Conservation (phyloP, 2,797 vertebrate species). For the Rhinichthys osculus region DNA sequence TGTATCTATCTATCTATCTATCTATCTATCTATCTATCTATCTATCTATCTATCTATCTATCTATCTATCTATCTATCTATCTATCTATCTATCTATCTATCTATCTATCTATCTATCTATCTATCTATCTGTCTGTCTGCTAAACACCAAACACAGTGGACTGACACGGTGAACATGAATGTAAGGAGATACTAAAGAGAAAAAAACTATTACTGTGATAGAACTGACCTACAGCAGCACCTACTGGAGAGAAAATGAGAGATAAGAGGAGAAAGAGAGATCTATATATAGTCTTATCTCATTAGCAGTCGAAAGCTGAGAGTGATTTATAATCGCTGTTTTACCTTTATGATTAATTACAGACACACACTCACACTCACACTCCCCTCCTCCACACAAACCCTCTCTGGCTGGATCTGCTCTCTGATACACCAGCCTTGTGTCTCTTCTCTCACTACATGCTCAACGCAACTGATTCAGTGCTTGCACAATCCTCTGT, state of each 20-base stretch:
- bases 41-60: rapidly evolving
- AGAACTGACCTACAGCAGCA: slow-evolving; percentile 42
- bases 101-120: background rate
- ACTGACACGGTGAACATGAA: slow-evolving; percentile 4
- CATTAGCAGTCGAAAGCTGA: slow-evolving; percentile 47
- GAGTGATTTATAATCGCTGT: slow-evolving; percentile 51
- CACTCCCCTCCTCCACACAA: slow-evolving; percentile 5
- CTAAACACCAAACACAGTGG: background rate
- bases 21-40: rapidly evolving
- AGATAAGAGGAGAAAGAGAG: background rate
- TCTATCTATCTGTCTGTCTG: background rate
- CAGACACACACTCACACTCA: slow-evolving; percentile 40
- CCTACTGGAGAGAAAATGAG: slow-evolving; percentile 44
- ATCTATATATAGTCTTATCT: slow-evolving; percentile 43
- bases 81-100: rapidly evolving
- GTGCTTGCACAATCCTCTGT: background rate
- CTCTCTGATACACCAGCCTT: background rate
- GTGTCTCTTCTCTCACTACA: slow-evolving; percentile 1
- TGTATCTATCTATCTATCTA: no score
- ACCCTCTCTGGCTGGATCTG: slow-evolving; percentile 4
- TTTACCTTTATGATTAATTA: slow-evolving; percentile 55
- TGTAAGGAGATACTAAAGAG: slow-evolving; percentile 1
- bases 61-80: background rate
- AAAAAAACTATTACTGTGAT: background rate
- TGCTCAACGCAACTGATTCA: background rate